phyloP scores from a whole-genome alignment of 1,140 invertebrate genomes.

The Pseudomyrmex concolor region DNA sequence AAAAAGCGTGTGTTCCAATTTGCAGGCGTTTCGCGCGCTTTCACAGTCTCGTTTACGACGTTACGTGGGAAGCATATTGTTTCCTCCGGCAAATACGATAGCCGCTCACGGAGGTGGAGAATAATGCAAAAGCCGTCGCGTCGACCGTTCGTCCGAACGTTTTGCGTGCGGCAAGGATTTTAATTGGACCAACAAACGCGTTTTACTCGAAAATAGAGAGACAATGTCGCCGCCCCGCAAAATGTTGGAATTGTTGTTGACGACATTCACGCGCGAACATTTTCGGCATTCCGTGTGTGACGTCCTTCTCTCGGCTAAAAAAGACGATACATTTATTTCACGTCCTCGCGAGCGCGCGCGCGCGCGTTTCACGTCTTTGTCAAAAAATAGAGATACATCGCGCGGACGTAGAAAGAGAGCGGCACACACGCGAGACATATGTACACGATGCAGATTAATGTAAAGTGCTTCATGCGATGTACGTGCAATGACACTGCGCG shows the following conservation, averaged over 20 bases:
- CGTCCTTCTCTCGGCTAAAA: not conserved
- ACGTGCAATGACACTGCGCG: conserved; percentile 41
- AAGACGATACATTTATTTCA: conserved; percentile 3
- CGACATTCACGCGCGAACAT: not conserved
- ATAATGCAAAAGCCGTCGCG: conserved; percentile 11
- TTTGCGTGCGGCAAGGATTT: not conserved
- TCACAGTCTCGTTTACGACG: conserved; percentile 68
- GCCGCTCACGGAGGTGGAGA: not conserved
- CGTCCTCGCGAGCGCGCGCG: not conserved
- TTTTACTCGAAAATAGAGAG: not conserved
- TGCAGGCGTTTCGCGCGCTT: conserved; percentile 48
- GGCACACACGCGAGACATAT: not conserved
- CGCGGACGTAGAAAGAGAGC: not conserved
- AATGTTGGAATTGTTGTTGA: not conserved
- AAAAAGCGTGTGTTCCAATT: conserved; percentile 58
- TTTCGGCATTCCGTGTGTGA: not conserved
- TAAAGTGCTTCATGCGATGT: conserved; percentile 45
- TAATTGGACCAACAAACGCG: conserved; percentile 20
- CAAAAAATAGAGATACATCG: conserved; percentile 46
- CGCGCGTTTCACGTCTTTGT: not conserved
- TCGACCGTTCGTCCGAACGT: not conserved
- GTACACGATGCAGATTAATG: conserved; percentile 39
- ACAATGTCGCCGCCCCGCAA: not conserved
- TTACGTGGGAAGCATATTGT: conserved; percentile 68
- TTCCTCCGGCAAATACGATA: conserved; percentile 41